These are phyloP conservation scores for Motacilla tschutschensis DNA, from an alignment of 2,113 vertebrate species.

Conservation along the genomic window DNA sequence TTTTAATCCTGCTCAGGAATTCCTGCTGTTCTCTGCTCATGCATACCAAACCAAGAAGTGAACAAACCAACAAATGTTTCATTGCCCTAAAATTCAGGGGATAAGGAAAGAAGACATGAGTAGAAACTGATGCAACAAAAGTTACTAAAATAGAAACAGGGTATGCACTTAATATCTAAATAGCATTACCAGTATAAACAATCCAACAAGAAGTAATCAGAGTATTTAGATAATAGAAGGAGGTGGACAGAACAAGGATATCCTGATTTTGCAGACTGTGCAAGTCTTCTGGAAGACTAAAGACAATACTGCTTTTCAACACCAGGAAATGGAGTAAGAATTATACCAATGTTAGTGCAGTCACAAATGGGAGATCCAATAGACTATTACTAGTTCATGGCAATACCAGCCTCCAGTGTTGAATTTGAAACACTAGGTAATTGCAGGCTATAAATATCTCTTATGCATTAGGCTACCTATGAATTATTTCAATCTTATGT, in stretches of 20 bases:
- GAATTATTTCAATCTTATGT: neutral
- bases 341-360: neutral
- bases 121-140: neutral
- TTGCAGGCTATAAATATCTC: neutral
- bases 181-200: neutral
- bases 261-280: neutral
- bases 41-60: neutral
- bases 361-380: neutral
- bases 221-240: neutral
- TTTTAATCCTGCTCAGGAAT: neutral
- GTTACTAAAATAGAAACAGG: neutral
- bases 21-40: neutral
- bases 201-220: neutral
- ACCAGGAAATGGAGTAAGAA: neutral
- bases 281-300: neutral
- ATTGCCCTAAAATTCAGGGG: neutral
- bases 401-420: accelerated
- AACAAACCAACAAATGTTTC: neutral
- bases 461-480: neutral
- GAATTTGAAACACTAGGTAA: neutral
- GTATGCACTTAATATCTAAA: neutral
- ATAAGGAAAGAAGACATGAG: neutral
- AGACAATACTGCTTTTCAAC: neutral
- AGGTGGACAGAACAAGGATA: neutral
- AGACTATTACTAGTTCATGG: neutral